Base-by-base conservation (phyloP, 2,888 invertebrate genomes). In the Acanthosepion lycidas region DNA sequence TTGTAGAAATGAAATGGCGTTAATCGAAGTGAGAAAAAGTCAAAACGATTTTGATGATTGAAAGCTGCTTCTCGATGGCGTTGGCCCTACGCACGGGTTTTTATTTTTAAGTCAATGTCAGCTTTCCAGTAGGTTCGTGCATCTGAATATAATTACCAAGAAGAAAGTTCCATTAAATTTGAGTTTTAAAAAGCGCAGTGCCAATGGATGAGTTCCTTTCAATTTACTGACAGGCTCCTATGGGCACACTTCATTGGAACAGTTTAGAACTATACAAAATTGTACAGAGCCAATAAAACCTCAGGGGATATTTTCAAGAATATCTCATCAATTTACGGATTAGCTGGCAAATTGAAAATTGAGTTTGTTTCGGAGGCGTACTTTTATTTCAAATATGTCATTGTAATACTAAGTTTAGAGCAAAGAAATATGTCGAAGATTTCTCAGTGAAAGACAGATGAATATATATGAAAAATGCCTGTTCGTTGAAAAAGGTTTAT, bases 281-380 rank as follows among this genome's bases (percentile, higher is more conserved):
- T 48, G 53, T 20, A 91, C 51, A 91, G 51, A 48, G 94, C 48
- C 51, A 53, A 91, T 9, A 48, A 9, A 51, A 78, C 23, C 49
- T 33, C 91, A 49, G 91, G 49, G 20, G 78, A 94, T 94, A 55
- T 53, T 55, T 94, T n/a, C 78, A 9, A 78, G 78, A 94, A 51
- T 94, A 48, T 78, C 94, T 91, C 94, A 51, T 91, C 51, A 78
- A 51, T 94, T 91, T 49, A 94, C 94, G 49, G 51, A 51, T 91
- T 94, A 91, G 78, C 78, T 55, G 33, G n/a, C 64, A 59, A 48
- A 49, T 94, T 94, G 42, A 64, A 94, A 94, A 51, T 28, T 78
- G 51, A 78, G 78, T 33, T 91, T 48, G 20, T n/a, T 94, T 91
- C 91, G 91, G 48, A n/a, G 51, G 20, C 26, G 51, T 91, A 55